Percentiles rank a stretch among this genome's conserved stretches.
phyloP scores from a whole-genome alignment of 2,797 vertebrate species.

The Sphenodon punctatus region DNA sequence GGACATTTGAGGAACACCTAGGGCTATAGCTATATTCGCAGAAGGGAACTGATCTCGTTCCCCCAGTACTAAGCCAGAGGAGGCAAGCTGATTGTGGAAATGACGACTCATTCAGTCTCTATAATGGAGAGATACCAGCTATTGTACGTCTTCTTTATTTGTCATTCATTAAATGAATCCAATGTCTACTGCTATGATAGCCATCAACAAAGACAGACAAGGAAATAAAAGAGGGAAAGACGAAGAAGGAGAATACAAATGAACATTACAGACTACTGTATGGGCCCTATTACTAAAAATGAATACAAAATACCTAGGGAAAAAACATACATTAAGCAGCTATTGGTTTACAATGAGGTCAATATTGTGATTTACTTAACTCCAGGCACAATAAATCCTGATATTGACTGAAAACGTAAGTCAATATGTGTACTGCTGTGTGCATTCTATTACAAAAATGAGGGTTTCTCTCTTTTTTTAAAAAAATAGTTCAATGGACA shows the following conservation, averaged over 20 bases:
- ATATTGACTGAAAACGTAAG: slow-evolving; percentile 80
- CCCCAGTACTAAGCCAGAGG: neutral
- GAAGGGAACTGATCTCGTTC: neutral
- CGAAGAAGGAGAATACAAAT: slow-evolving; percentile 71
- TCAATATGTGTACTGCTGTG: slow-evolving; percentile 78
- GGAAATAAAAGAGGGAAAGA: slow-evolving; percentile 64
- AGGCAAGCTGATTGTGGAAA: slow-evolving; percentile 41
- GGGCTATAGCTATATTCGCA: neutral
- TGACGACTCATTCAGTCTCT: slow-evolving; percentile 31
- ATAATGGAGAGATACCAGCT: slow-evolving; percentile 29
- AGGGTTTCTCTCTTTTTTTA: slow-evolving; percentile 38
- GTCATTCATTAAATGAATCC: slow-evolving; percentile 53
- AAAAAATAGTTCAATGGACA: slow-evolving; percentile 64
- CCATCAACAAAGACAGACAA: slow-evolving; percentile 64
- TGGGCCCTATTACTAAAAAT: slow-evolving; percentile 78
- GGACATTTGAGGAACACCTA: neutral
- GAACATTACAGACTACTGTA: slow-evolving; percentile 68
- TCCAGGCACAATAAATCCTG: slow-evolving; percentile 79
- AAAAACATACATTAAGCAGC: slow-evolving; percentile 77
- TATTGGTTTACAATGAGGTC: slow-evolving; percentile 79
- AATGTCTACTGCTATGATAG: slow-evolving; percentile 53
- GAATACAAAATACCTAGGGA: slow-evolving; percentile 79
- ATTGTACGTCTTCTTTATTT: slow-evolving; percentile 41
- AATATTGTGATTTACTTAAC: slow-evolving; percentile 83
- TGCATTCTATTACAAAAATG: slow-evolving; percentile 76